Conservation (phyloP, 2,888 invertebrate species). For the Isoperla grammatica region DNA sequence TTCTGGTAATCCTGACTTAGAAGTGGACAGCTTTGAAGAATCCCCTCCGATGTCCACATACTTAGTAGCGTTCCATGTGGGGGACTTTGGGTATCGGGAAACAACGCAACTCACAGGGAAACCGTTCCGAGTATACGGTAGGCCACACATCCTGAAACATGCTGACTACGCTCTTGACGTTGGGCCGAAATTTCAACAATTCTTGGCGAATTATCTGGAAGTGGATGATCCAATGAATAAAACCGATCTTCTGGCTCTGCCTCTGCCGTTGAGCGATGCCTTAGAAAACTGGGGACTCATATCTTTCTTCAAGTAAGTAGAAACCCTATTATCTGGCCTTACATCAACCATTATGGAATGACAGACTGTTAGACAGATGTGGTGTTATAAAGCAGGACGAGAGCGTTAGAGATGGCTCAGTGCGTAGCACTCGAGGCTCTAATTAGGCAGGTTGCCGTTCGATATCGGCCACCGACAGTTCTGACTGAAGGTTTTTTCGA, state of each 20-base stretch:
- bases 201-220: slow-evolving; percentile 43
- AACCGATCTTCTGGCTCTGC: slow-evolving; percentile 65
- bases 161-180: slow-evolving; percentile 46
- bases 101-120: background rate
- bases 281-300: slow-evolving; percentile 66
- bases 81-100: slow-evolving; percentile 3
- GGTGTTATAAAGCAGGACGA: too few species aligned
- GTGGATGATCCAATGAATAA: slow-evolving; percentile 52
- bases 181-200: slow-evolving; percentile 44
- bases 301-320: slow-evolving; percentile 46
- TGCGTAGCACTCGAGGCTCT: too few species aligned
- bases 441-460: too few species aligned
- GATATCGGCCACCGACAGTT: too few species aligned
- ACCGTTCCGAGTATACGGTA: slow-evolving; percentile 41
- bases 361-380: too few species aligned
- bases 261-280: slow-evolving; percentile 62
- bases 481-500: too few species aligned
- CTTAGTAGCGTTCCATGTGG: slow-evolving; percentile 23
- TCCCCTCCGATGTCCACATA: slow-evolving; percentile 66
- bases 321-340: background rate
- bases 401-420: too few species aligned
- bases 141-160: slow-evolving; percentile 41
- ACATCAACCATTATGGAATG: background rate
- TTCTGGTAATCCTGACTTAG: slow-evolving; percentile 3
- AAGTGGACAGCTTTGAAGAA: slow-evolving; percentile 33